Base-by-base conservation (phyloP, 2,113 vertebrate species). In the Strigops habroptila region DNA sequence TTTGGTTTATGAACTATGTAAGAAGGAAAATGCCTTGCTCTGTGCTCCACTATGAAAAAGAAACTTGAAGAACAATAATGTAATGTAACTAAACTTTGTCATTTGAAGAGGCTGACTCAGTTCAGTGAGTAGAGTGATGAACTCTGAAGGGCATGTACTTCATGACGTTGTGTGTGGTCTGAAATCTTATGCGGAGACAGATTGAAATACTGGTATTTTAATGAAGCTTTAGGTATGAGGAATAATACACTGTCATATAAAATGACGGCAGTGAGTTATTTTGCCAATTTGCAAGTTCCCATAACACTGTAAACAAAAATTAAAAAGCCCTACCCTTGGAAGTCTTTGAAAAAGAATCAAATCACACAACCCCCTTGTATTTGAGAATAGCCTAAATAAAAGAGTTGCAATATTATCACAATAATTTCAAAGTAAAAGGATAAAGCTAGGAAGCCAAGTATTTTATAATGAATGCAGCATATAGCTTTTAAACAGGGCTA, bases 401-500 rank as follows among this genome's bases (percentile, higher is more conserved):
- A 97, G 95, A 94, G 90, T 96, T 95, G 92, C 95, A 95, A 97
- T 97, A 97, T 96, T 97, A 97, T 97, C 91, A 87, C 96, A 93
- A 97, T 97, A 96, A 98, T 97, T 97, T 97, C 96, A 96, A 97
- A 98, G 97, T 84, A 88, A 96, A 96, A 97, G 92, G 97, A 97
- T 96, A 97, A 97, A 94, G 91, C 94, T 95, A 91, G 91, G 81
- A 94, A 98, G 96, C 97, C 97, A 98, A 98, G 95, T 96, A 97
- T 97, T 97, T 97, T 96, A 97, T 98, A 98, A 98, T 98, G 97
- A 98, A 98, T 98, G 97, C 97, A 97, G 97, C 97, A 97, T 98
- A 98, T 97, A 98, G 97, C 96, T 98, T 97, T 98, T 97, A 98
- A 98, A 98, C 98, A 98, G 98, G 98, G 97, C 96, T 98, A 98